Conservation (phyloP, 2,797 vertebrate genomes). For the Taeniopygia guttata region DNA sequence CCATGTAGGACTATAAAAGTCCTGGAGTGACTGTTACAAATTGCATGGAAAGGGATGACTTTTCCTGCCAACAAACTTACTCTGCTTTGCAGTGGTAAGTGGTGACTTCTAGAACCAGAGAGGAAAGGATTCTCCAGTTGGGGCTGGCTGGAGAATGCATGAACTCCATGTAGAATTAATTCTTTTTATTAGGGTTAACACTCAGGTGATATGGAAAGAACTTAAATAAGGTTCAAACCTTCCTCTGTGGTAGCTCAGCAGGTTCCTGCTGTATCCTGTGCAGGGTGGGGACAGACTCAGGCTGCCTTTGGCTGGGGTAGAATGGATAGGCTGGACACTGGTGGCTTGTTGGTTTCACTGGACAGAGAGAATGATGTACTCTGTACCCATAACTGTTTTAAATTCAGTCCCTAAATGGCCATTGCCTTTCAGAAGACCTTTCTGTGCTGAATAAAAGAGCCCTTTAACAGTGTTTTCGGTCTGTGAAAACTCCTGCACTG, state of each 20-base stretch:
- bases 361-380: not conserved
- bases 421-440: slow-evolving; percentile 1
- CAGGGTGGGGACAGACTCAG: not conserved
- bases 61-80: not conserved
- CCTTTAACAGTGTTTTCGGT: not conserved
- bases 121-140: not conserved
- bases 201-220: not conserved
- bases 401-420: not conserved
- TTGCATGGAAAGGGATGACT: not conserved
- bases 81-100: not conserved
- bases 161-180: not conserved
- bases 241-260: not conserved
- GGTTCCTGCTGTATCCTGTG: not conserved
- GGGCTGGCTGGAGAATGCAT: not conserved
- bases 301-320: not conserved
- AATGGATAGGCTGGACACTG: not conserved
- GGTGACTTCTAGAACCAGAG: not conserved
- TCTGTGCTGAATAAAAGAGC: slow-evolving; percentile 21
- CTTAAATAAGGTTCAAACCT: not conserved
- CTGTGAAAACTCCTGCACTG: slow-evolving; percentile 21
- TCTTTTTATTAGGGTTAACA: not conserved
- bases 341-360: not conserved
- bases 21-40: not conserved
- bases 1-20: not conserved
- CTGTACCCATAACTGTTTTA: not conserved